Percentiles rank a stretch among this genome's conserved stretches.
Evolutionary conservation across 2,888 invertebrate genomes (phyloP).

Genomic region (Panzeria rudis): DNA sequence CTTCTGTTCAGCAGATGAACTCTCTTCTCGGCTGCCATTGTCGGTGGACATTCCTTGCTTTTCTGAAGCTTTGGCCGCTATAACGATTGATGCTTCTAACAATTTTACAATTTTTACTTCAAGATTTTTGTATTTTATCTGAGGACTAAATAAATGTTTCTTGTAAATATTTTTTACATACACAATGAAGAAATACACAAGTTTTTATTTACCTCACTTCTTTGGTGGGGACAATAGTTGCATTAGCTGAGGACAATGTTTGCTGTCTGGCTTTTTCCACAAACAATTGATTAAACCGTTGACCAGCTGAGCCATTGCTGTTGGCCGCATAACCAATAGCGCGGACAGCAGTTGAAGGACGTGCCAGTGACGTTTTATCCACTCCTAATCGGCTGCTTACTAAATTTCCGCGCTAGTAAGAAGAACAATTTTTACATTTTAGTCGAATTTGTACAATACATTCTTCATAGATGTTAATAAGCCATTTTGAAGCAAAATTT

Average conservation of each 20-base stretch:
- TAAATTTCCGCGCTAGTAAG: conserved; percentile 80
- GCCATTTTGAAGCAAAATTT: too few relatives aligned
- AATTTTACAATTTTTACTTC: conserved; percentile 95
- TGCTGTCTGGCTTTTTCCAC: conserved; percentile 83
- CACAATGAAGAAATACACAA: not conserved
- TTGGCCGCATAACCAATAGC: conserved; percentile 97
- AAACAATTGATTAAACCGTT: conserved; percentile 90
- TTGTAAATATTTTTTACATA: not conserved
- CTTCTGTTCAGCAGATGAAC: conserved; percentile 75
- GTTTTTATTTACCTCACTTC: conserved; percentile 83
- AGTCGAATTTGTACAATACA: too few relatives aligned
- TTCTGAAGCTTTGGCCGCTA: conserved; percentile 72
- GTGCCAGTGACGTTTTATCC: conserved; percentile 82
- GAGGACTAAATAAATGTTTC: conserved; percentile 86
- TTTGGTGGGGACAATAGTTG: conserved; percentile 86
- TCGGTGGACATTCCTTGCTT: conserved; percentile 6
- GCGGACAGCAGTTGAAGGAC: conserved; percentile 98
- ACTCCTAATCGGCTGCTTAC: conserved; percentile 80
- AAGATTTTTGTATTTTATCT: conserved; percentile 94
- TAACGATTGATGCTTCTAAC: conserved; percentile 94
- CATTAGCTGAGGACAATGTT: conserved; percentile 79
- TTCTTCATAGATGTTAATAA: too few relatives aligned
- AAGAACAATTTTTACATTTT: not conserved
- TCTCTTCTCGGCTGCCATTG: conserved; percentile 31
- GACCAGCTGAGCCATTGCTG: conserved; percentile 81